These are phyloP conservation scores for Bicyclus anynana DNA, from an alignment of 1,140 invertebrate genomes.

Conservation along the genomic window DNA sequence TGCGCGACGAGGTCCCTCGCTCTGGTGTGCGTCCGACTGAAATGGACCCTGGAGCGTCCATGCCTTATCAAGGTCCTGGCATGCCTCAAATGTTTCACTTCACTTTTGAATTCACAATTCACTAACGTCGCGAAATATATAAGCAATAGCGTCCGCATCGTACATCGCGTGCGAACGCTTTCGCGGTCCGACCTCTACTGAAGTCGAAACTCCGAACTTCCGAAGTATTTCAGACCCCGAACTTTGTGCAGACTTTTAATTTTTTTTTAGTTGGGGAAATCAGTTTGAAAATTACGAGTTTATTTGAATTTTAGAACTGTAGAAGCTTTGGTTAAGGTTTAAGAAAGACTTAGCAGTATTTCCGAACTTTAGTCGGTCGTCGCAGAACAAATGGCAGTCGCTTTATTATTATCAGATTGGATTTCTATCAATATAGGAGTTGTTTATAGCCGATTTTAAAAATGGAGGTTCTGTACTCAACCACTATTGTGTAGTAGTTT, in stretches of 20 bases:
- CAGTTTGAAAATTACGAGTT: not conserved
- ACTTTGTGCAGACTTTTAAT: slow-evolving; percentile 10
- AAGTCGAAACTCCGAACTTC: not conserved
- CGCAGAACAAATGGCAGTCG: too few relatives aligned
- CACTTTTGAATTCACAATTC: slow-evolving; percentile 52
- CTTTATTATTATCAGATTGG: too few relatives aligned
- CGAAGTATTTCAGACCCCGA: slow-evolving; percentile 2
- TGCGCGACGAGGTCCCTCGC: slow-evolving; percentile 48
- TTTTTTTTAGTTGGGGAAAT: not conserved
- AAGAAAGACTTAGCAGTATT: too few relatives aligned
- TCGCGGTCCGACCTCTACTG: slow-evolving; percentile 41
- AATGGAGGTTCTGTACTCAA: too few relatives aligned
- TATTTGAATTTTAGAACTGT: not conserved
- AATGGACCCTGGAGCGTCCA: slow-evolving; percentile 54
- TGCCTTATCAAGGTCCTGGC: slow-evolving; percentile 54
- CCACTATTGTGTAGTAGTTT: too few relatives aligned
- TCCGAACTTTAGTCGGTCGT: too few relatives aligned
- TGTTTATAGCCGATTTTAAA: too few relatives aligned
- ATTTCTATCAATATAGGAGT: too few relatives aligned
- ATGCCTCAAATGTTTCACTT: slow-evolving; percentile 55
- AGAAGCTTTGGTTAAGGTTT: too few relatives aligned
- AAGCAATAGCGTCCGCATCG: slow-evolving; percentile 50
- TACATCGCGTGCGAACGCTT: slow-evolving; percentile 40
- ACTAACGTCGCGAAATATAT: slow-evolving; percentile 63
- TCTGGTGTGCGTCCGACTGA: slow-evolving; percentile 47